These are phyloP conservation scores for Meteorus cinctellus DNA, from an alignment of 2,888 invertebrate species.

Conservation along the genomic window DNA sequence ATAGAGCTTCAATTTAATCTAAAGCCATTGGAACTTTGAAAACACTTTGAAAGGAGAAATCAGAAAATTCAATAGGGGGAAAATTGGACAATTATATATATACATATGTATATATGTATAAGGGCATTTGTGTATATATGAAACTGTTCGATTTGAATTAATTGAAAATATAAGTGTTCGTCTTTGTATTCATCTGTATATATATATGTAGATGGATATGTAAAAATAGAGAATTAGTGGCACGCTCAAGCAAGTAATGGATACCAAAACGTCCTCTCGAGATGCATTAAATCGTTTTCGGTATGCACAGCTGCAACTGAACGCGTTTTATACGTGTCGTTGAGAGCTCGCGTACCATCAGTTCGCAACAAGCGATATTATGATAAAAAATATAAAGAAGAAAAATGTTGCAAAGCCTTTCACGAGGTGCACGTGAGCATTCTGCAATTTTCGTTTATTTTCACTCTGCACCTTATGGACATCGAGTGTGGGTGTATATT, in stretches of 20 bases:
- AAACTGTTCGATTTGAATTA: not conserved
- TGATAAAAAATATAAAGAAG: not conserved
- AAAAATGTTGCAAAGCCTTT: slow-evolving; percentile 12
- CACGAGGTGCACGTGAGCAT: slow-evolving; percentile 33
- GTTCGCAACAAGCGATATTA: slow-evolving; percentile 24
- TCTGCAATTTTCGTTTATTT: slow-evolving; percentile 26
- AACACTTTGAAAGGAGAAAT: not conserved
- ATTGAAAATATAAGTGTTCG: not conserved
- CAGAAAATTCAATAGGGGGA: slow-evolving; percentile 18
- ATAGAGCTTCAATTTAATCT: slow-evolving; percentile 40
- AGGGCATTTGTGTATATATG: not conserved
- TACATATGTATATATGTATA: not conserved
- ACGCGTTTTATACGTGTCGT: slow-evolving; percentile 30
- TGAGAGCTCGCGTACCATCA: not conserved
- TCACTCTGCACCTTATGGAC: not conserved
- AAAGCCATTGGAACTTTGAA: slow-evolving; percentile 3
- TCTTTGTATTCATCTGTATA: not conserved
- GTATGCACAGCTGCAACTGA: slow-evolving; percentile 36
- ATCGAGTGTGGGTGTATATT: not conserved
- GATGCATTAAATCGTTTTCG: slow-evolving; percentile 40
- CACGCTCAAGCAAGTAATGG: slow-evolving; percentile 16
- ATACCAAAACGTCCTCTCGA: slow-evolving; percentile 36
- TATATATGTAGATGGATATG: not conserved
- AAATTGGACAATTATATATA: not conserved
- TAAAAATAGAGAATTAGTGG: slow-evolving; percentile 14